These are phyloP conservation scores for Nebria salina DNA, from an alignment of 2,888 invertebrate genomes.

Conservation along the genomic window DNA sequence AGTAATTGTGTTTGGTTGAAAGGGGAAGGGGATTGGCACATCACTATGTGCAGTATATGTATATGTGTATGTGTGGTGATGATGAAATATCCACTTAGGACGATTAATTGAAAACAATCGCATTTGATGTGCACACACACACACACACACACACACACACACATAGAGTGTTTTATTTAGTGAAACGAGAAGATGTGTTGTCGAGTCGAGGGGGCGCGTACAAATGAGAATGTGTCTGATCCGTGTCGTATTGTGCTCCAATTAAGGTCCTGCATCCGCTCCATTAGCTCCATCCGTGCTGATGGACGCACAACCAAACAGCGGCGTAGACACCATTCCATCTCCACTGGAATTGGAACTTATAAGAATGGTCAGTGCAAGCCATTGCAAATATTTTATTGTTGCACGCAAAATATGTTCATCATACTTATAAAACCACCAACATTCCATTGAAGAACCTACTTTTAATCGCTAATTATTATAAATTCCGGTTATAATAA, in stretches of 20 bases:
- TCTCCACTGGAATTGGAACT: no score
- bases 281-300: constrained; percentile 39
- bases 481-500: no score
- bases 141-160: no score
- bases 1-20: no score
- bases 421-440: no score
- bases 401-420: no score
- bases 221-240: constrained; percentile 41
- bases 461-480: no score
- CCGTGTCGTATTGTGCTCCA: constrained; percentile 39
- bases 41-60: no score
- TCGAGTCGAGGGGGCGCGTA: constrained; percentile 9
- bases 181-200: neutral
- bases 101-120: constrained; percentile 36
- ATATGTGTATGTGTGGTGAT: neutral
- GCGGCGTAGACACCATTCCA: neutral
- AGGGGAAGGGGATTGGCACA: no score
- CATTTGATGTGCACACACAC: neutral
- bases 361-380: no score
- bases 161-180: neutral
- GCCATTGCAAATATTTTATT: no score
- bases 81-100: constrained; percentile 3
- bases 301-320: neutral
- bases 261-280: constrained; percentile 42
- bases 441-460: no score